These are phyloP conservation scores for Cyprinodon variegatus DNA, from an alignment of 2,113 vertebrate genomes.

Conservation along the genomic window DNA sequence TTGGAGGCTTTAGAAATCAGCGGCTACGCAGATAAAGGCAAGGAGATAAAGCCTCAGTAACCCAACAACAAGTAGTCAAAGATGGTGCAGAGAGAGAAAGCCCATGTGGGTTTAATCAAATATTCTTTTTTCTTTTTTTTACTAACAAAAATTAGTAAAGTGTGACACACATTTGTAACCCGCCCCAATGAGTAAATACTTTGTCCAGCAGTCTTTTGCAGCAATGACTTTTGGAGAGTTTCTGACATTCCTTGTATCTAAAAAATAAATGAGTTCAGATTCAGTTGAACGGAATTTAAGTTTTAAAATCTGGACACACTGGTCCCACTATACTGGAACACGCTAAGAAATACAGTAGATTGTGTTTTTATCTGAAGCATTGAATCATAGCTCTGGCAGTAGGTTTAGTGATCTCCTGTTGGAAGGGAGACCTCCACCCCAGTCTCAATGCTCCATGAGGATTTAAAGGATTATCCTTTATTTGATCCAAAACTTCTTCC, in stretches of 20 bases:
- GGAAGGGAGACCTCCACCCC: too few relatives aligned
- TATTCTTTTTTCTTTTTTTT: background rate
- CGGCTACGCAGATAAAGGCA: background rate
- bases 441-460: too few relatives aligned
- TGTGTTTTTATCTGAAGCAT: too few relatives aligned
- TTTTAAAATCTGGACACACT: too few relatives aligned
- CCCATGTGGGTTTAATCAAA: background rate
- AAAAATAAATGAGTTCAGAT: background rate
- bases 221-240: background rate
- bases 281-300: background rate
- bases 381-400: too few relatives aligned
- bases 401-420: too few relatives aligned
- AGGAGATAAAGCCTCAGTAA: background rate
- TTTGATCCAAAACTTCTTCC: too few relatives aligned
- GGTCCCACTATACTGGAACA: too few relatives aligned
- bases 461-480: too few relatives aligned
- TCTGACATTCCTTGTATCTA: background rate
- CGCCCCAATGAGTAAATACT: background rate
- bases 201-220: background rate
- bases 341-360: too few relatives aligned
- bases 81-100: background rate
- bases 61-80: background rate
- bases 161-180: background rate
- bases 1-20: background rate
- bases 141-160: background rate